A percentile compares a stretch with the other conserved stretches of the same genome.
These are phyloP conservation scores for Laterallus jamaicensis DNA, from an alignment of 2,113 vertebrate genomes.

Conservation along the genomic window DNA sequence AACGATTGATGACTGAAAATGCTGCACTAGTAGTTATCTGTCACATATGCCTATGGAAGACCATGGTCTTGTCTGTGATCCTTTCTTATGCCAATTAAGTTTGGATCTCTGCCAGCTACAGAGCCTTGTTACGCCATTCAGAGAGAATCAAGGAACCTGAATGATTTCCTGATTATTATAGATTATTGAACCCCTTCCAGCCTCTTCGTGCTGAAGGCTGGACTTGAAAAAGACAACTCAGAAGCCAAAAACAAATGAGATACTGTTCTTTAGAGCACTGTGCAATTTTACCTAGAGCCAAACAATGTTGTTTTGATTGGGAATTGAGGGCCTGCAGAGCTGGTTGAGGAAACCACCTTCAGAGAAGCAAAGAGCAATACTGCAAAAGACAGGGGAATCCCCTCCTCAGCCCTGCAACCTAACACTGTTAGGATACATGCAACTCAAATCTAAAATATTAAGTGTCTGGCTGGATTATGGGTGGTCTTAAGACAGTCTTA, in stretches of 20 bases:
- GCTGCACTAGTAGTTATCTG: conserved; percentile 56
- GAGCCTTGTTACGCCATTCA: conserved; percentile 35
- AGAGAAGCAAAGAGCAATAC: neutral
- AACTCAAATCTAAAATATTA: neutral
- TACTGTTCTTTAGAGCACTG: neutral
- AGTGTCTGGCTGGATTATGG: neutral
- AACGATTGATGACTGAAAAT: conserved; percentile 63
- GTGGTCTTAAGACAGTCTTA: neutral
- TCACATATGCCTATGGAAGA: conserved; percentile 61
- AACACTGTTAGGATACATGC: neutral
- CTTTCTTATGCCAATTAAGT: conserved; percentile 56
- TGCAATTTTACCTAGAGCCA: conserved; percentile 11
- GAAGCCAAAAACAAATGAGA: neutral
- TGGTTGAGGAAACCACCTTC: neutral
- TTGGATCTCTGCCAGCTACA: conserved; percentile 48
- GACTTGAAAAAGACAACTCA: neutral
- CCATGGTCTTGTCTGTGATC: conserved; percentile 51
- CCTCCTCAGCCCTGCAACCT: neutral
- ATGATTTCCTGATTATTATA: conserved; percentile 66
- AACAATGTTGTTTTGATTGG: neutral
- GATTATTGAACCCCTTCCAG: conserved; percentile 6
- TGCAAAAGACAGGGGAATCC: neutral
- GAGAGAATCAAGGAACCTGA: conserved; percentile 58
- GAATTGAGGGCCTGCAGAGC: neutral
- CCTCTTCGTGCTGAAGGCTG: neutral